These are phyloP conservation scores for Heliothis peltigera DNA, from an alignment of 2,888 invertebrate genomes.

Conservation along the genomic window DNA sequence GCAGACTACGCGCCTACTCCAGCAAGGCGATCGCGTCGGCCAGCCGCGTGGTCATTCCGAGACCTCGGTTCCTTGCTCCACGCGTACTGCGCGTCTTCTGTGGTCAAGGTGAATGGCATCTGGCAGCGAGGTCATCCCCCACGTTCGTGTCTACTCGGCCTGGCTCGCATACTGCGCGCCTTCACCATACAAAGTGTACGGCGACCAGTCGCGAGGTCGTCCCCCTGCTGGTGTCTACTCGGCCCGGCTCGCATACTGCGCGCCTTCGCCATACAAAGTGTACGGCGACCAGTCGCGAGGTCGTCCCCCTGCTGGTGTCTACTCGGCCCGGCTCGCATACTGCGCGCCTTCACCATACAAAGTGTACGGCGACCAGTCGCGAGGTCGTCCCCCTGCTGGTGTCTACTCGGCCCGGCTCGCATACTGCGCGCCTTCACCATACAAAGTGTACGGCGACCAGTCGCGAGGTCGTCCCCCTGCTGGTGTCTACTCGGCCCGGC, in stretches of 20 bases:
- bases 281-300: not conserved
- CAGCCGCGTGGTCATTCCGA: not conserved
- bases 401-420: not conserved
- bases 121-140: too few species aligned
- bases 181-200: not conserved
- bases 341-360: constrained; percentile 3
- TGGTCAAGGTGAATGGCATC: too few species aligned
- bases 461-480: not conserved
- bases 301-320: not conserved
- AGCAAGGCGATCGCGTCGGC: too few species aligned
- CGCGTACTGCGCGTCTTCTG: too few species aligned
- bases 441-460: not conserved
- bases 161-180: not conserved
- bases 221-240: not conserved
- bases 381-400: not conserved
- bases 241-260: not conserved
- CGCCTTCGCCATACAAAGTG: not conserved
- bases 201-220: not conserved
- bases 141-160: not conserved
- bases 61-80: too few species aligned
- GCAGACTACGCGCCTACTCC: too few species aligned
- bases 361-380: not conserved
- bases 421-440: not conserved
- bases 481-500: not conserved
- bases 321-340: not conserved